Conservation (phyloP, 2,797 vertebrate species). For the Acipenser ruthenus region DNA sequence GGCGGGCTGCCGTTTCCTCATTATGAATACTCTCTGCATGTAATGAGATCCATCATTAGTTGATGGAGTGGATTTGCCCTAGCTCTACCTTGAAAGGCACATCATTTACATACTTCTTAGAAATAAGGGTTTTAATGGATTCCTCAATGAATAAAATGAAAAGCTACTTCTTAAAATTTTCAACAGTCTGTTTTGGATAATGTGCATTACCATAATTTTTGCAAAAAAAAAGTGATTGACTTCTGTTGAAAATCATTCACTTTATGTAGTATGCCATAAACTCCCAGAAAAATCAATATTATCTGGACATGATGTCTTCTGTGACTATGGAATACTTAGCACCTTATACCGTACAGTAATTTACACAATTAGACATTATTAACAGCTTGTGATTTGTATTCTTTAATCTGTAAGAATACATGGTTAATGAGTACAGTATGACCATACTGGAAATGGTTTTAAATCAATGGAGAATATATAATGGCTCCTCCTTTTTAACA, state of each 20-base stretch:
- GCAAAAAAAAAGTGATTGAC: constrained; percentile 15
- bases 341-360: constrained; percentile 17
- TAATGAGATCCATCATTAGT: constrained; percentile 99
- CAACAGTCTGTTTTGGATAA: constrained; percentile 75
- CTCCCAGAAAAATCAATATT: constrained; percentile 32
- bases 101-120: constrained; percentile 93
- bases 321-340: constrained; percentile 24
- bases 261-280: constrained; percentile 26
- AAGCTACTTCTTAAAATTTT: constrained; percentile 88
- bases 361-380: constrained; percentile 19
- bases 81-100: constrained; percentile 95
- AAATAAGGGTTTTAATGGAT: constrained; percentile 91
- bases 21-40: constrained; percentile 90
- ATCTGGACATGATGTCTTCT: constrained; percentile 21
- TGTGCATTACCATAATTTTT: constrained; percentile 43
- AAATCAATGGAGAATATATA: no score
- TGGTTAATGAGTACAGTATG: no score
- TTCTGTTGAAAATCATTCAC: constrained; percentile 27
- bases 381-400: constrained; percentile 28
- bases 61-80: constrained; percentile 97
- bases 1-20: constrained; percentile 88
- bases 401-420: constrained; percentile 18
- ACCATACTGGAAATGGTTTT: no score
- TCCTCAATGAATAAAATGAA: constrained; percentile 97
- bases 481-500: no score